phyloP scores from a whole-genome alignment of 2,888 invertebrate species.

The Caenorhabditis angaria region DNA sequence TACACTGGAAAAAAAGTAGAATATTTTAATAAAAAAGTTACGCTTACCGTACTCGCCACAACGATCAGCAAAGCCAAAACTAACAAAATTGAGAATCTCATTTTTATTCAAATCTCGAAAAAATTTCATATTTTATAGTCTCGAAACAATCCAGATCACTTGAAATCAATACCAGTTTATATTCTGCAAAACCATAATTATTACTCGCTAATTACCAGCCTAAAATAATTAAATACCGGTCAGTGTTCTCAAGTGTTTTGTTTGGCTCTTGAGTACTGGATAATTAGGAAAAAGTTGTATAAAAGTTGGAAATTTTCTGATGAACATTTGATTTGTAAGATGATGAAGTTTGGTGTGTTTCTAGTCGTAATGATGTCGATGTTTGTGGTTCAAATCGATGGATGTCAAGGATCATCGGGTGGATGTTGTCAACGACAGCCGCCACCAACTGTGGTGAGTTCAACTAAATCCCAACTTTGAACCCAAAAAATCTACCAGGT shows the following conservation, averaged over 20 bases:
- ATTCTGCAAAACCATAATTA: neutral
- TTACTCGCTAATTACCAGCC: neutral
- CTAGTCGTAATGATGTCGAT: neutral
- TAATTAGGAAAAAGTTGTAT: neutral
- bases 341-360: neutral
- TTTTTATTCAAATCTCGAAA: constrained; percentile 10
- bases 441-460: constrained; percentile 11
- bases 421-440: constrained; percentile 13
- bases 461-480: neutral
- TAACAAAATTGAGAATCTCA: neutral
- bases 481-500: constrained; percentile 18
- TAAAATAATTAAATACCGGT: neutral
- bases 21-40: too few relatives aligned
- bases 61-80: constrained; percentile 8
- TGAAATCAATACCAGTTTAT: neutral
- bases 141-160: neutral
- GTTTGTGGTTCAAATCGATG: neutral
- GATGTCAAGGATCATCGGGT: constrained; percentile 10
- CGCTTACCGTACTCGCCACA: constrained; percentile 9
- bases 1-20: constrained; percentile 27
- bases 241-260: neutral
- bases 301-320: neutral
- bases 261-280: neutral
- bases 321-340: neutral
- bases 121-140: too few relatives aligned